Base-by-base conservation (phyloP, 1,140 invertebrate species). In the Euwallacea similis region DNA sequence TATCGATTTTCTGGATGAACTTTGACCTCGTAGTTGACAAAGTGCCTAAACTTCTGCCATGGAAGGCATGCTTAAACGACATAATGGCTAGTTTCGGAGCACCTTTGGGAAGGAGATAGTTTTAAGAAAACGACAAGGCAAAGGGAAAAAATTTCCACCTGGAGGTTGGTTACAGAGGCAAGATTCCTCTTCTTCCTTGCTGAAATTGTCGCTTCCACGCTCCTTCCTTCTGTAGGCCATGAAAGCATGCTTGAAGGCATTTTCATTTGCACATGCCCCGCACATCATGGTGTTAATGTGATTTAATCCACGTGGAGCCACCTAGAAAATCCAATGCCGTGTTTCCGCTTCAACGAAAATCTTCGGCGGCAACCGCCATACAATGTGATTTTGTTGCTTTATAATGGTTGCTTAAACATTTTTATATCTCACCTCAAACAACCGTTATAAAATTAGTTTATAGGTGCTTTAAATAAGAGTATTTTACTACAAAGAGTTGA, bases 221-320 rank as follows among this genome's bases (percentile, higher is more conserved):
- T 88, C 76, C 69, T 87, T 87, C 46, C 81, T 85, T 64, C 84
- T 82, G 75, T 91, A 88, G 63, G 81, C 80, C 72, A 95, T 90
- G 76, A 95, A 95, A 53, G 94, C 91, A 50, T 91, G 91, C 82
- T 99, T 99, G 77, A 89, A 95, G 0, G 95, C 95, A 83, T 98
- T 98, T 83, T 99, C 97, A 80, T 94, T 95, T 0, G 95, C 95
- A 78, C 97, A 98, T 0, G 96, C 95, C 0, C 97, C 97, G 84
- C 97, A 99, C 86, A 96, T 95, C 96, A 98, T 98, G 0, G 96
- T 98, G 11, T 92, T 92, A 2, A 98, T 86, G 71, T 91, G 85
- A 0, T 84, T 84, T 46, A 97, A 81, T 43, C 93, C 93, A 0
- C 95, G 95, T 3, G 75, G 75, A 6, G 94, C 93, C 60, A 83